A percentile compares a stretch with the other conserved stretches of the same genome.
Evolutionary conservation across 2,888 invertebrate genomes (phyloP).

Genomic region (Ommatoiulus sabulosus): DNA sequence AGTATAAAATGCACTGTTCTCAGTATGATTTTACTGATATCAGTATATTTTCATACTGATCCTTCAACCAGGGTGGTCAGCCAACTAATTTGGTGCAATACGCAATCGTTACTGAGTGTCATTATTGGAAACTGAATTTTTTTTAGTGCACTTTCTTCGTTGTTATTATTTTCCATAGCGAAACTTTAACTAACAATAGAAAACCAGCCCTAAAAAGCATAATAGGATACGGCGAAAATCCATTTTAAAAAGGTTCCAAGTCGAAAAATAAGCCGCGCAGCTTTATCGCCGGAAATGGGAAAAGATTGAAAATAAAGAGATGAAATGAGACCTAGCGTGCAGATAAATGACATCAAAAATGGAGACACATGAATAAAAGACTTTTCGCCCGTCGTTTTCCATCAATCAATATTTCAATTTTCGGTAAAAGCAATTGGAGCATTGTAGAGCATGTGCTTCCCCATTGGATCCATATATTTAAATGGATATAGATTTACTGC

Average conservation of each 20-base stretch:
- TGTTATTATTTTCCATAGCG: background rate
- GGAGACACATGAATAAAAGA: constrained; percentile 50
- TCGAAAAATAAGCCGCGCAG: background rate
- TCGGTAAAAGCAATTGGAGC: constrained; percentile 44
- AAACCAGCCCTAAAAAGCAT: background rate
- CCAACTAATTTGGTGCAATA: no score
- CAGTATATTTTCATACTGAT: no score
- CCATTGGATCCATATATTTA: constrained; percentile 48
- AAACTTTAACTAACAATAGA: constrained; percentile 1
- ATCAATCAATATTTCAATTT: constrained; percentile 53
- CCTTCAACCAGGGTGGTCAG: no score
- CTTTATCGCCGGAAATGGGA: constrained; percentile 6
- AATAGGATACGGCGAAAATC: background rate
- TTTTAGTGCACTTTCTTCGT: background rate
- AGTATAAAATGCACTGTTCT: no score
- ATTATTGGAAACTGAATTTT: no score
- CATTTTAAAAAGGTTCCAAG: background rate
- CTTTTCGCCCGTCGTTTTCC: constrained; percentile 42
- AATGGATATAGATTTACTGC: constrained; percentile 48
- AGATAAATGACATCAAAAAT: constrained; percentile 51
- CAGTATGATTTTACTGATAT: no score
- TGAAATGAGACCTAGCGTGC: constrained; percentile 28
- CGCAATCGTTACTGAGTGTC: no score
- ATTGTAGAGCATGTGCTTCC: constrained; percentile 45
- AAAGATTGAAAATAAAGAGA: constrained; percentile 48